Conservation (phyloP, 2,113 vertebrate species). For the Typhlomys cinereus region DNA sequence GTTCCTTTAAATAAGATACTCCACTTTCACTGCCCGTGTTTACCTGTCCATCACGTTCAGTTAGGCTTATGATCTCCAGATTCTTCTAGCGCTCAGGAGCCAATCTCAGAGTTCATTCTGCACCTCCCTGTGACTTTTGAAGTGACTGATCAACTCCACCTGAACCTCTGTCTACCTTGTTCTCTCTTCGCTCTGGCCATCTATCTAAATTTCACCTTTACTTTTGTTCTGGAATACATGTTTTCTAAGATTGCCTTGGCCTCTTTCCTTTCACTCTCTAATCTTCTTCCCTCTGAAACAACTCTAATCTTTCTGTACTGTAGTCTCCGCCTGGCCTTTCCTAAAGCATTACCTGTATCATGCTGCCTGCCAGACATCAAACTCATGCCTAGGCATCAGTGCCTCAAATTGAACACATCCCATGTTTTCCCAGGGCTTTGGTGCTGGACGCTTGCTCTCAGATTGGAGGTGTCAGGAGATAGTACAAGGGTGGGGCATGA, state of each 20-base stretch:
- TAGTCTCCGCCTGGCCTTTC: not conserved
- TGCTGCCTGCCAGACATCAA: not conserved
- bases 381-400: too few relatives aligned
- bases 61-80: not conserved
- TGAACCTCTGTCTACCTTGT: not conserved
- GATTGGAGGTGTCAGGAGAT: not conserved
- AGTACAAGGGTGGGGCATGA: not conserved
- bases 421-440: not conserved
- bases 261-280: not conserved
- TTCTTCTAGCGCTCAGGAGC: not conserved
- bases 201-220: not conserved
- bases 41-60: not conserved
- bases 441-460: not conserved
- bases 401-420: not conserved
- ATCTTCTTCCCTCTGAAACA: not conserved
- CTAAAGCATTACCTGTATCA: not conserved
- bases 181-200: not conserved
- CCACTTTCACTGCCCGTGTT: not conserved
- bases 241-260: not conserved
- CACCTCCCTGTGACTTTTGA: not conserved
- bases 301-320: not conserved
- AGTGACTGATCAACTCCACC: not conserved
- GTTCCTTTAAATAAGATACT: slow-evolving; percentile 19
- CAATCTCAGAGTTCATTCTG: not conserved
- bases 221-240: not conserved